These are phyloP conservation scores for Nycticryphes semicollaris DNA, from an alignment of 2,113 vertebrate genomes.

Conservation along the genomic window DNA sequence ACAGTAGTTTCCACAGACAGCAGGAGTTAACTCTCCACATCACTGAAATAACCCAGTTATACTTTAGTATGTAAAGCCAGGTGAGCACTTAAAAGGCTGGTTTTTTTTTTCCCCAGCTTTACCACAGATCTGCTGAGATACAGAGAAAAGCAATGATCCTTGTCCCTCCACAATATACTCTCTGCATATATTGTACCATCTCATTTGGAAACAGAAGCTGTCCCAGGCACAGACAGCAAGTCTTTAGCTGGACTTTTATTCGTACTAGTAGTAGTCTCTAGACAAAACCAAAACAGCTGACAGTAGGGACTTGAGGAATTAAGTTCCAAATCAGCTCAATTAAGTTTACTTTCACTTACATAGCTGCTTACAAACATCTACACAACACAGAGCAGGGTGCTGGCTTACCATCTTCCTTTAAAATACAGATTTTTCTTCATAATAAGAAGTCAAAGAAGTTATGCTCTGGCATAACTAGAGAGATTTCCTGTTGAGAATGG, in stretches of 20 bases:
- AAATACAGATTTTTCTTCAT: not conserved
- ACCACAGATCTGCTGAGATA: not conserved
- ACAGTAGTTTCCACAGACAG: not conserved
- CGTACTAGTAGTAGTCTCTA: not conserved
- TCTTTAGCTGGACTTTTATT: not conserved
- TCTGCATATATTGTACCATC: not conserved
- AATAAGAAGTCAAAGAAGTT: conserved; percentile 36
- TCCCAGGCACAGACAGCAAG: not conserved
- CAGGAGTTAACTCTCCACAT: not conserved
- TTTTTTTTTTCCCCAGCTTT: not conserved
- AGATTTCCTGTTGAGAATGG: conserved; percentile 38
- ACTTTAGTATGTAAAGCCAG: not conserved
- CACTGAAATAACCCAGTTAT: not conserved
- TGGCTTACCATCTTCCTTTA: not conserved
- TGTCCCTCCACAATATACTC: not conserved
- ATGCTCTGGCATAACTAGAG: not conserved
- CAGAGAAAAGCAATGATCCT: not conserved
- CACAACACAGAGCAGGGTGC: not conserved
- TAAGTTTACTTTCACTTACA: not conserved
- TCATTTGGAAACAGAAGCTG: not conserved
- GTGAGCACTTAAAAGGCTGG: accelerated
- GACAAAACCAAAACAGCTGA: not conserved
- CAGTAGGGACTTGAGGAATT: not conserved
- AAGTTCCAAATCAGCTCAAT: not conserved
- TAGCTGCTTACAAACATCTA: not conserved